A percentile compares a stretch with the other conserved stretches of the same genome.
Evolutionary conservation across 2,113 vertebrate species (phyloP).

Genomic region (Hymenochirus boettgeri): DNA sequence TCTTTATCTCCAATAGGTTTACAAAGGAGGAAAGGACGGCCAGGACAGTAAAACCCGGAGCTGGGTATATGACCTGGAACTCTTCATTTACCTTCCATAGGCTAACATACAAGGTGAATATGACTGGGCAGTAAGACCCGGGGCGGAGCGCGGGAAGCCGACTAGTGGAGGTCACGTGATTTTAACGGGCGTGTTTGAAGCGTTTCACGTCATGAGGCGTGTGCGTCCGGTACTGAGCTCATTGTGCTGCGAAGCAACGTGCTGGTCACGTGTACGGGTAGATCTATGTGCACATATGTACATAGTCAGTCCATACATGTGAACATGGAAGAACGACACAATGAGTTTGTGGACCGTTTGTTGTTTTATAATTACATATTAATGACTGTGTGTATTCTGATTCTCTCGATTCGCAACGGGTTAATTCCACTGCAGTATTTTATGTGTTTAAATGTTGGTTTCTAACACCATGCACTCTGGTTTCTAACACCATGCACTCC

Average conservation of each 20-base stretch:
- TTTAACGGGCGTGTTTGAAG: neutral
- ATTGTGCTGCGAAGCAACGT: slow-evolving; percentile 26
- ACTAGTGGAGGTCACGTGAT: slow-evolving; percentile 19
- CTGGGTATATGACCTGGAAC: slow-evolving; percentile 13
- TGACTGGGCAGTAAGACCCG: slow-evolving; percentile 31
- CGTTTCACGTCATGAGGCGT: slow-evolving; percentile 31
- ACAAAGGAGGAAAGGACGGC: neutral
- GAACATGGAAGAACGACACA: neutral
- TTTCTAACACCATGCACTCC: no score
- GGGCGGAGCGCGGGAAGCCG: slow-evolving; percentile 32
- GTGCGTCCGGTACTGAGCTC: slow-evolving; percentile 19
- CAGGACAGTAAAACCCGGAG: slow-evolving; percentile 24
- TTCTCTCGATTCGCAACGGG: no score
- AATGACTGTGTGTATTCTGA: no score
- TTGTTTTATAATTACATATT: no score
- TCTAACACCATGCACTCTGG: no score
- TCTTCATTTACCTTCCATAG: neutral
- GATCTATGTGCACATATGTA: neutral
- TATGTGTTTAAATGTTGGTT: no score
- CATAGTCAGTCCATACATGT: neutral
- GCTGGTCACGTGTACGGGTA: slow-evolving; percentile 1
- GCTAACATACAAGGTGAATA: neutral
- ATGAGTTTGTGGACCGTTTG: no score
- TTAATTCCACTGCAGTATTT: no score
- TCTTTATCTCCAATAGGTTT: slow-evolving; percentile 22